These are phyloP conservation scores for Avahi laniger DNA, from an alignment of 2,797 vertebrate genomes.

Conservation along the genomic window DNA sequence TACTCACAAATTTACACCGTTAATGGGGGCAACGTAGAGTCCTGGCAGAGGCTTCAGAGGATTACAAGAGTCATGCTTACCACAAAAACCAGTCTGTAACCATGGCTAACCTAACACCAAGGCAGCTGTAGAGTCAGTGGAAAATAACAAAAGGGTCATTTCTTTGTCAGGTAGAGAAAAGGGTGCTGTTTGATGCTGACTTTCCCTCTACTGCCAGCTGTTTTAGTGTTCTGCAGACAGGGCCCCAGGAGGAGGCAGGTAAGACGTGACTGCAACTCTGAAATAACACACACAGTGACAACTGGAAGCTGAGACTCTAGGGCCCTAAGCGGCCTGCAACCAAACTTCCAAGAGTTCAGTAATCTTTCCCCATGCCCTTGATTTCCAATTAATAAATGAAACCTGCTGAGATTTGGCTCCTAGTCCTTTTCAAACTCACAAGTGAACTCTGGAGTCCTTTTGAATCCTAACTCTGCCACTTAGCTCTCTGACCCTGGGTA, in stretches of 20 bases:
- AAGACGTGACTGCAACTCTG: not conserved
- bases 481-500: not conserved
- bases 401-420: not conserved
- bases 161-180: not conserved
- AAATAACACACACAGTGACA: not conserved
- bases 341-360: not conserved
- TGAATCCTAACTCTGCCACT: not conserved
- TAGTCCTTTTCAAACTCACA: not conserved
- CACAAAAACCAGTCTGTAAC: constrained; percentile 22
- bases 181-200: too few relatives aligned
- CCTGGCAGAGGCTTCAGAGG: constrained; percentile 4
- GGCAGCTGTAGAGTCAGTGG: not conserved
- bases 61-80: not conserved
- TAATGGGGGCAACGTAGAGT: not conserved
- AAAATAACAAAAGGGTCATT: not conserved
- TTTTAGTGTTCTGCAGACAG: not conserved
- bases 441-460: not conserved
- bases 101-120: not conserved
- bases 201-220: not conserved
- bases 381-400: not conserved
- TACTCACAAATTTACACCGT: not conserved
- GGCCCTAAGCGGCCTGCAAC: not conserved
- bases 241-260: not conserved
- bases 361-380: not conserved
- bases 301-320: not conserved